phyloP scores from a whole-genome alignment of 1,140 invertebrate species.

The Charaxes varanes region DNA sequence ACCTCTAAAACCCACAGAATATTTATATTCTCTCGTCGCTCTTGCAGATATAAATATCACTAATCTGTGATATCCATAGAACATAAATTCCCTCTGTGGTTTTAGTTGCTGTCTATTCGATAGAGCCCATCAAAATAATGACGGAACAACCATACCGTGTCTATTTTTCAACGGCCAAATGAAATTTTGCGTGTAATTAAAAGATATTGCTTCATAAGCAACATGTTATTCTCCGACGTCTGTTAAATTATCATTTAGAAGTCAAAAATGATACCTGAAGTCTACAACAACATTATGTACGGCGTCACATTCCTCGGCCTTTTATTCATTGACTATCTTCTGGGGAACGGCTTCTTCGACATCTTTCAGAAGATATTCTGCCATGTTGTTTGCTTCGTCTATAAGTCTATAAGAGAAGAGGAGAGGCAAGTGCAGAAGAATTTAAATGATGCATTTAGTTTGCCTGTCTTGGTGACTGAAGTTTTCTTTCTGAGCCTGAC shows the following conservation, averaged over 20 bases:
- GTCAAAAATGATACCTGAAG: slow-evolving; percentile 29
- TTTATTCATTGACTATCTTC: slow-evolving; percentile 36
- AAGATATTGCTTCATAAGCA: no score
- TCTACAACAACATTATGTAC: slow-evolving; percentile 26
- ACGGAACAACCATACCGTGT: no score
- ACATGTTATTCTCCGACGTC: not conserved
- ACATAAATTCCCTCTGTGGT: no score
- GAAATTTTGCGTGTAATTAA: no score
- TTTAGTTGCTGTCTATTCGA: no score
- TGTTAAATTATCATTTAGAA: not conserved
- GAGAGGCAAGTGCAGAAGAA: slow-evolving; percentile 17
- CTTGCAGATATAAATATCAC: no score
- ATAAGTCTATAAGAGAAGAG: slow-evolving; percentile 32
- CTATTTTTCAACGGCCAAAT: no score
- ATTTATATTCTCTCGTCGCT: no score
- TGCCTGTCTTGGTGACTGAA: slow-evolving; percentile 36
- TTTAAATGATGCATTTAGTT: slow-evolving; percentile 25
- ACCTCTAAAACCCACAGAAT: no score
- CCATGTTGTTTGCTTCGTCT: slow-evolving; percentile 36
- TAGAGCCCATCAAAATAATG: no score
- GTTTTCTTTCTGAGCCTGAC: slow-evolving; percentile 36
- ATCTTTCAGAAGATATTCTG: slow-evolving; percentile 29
- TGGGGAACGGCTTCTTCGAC: slow-evolving; percentile 48
- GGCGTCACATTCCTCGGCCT: slow-evolving; percentile 30
- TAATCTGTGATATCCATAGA: no score